Conservation (phyloP, 2,113 vertebrate species). For the Ophiodon elongatus region DNA sequence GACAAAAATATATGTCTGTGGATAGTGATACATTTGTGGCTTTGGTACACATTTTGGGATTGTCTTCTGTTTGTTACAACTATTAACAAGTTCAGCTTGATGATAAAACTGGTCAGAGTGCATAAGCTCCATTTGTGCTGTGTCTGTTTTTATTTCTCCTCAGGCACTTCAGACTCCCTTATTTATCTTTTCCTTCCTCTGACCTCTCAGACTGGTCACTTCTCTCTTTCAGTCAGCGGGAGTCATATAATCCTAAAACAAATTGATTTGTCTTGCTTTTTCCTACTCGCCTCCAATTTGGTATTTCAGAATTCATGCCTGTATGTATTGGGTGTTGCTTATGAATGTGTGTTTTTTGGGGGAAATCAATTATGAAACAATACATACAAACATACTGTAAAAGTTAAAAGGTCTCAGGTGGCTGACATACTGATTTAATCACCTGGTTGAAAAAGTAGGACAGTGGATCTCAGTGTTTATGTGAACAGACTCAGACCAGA, state of each 20-base stretch:
- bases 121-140: slow-evolving; percentile 46
- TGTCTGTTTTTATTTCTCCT: slow-evolving; percentile 46
- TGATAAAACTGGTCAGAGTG: neutral
- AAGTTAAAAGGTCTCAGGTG: slow-evolving; percentile 7
- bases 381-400: neutral
- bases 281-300: slow-evolving; percentile 10
- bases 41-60: neutral
- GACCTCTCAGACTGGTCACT: slow-evolving; percentile 38
- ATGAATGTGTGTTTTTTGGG: neutral
- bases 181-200: slow-evolving; percentile 63
- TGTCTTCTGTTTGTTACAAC: neutral
- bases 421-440: slow-evolving; percentile 23
- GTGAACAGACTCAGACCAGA: slow-evolving; percentile 27
- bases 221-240: slow-evolving; percentile 62
- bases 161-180: slow-evolving; percentile 52
- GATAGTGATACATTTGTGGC: too few relatives aligned
- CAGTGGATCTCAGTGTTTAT: slow-evolving; percentile 46
- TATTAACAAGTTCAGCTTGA: neutral
- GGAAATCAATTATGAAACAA: slow-evolving; percentile 15
- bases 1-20: neutral
- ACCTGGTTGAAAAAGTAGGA: slow-evolving; percentile 21
- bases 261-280: slow-evolving; percentile 75
- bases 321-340: neutral
- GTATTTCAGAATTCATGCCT: slow-evolving; percentile 13
- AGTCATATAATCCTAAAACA: slow-evolving; percentile 56